These are phyloP conservation scores for Calycopis cecrops DNA, from an alignment of 1,140 invertebrate species.

Conservation along the genomic window DNA sequence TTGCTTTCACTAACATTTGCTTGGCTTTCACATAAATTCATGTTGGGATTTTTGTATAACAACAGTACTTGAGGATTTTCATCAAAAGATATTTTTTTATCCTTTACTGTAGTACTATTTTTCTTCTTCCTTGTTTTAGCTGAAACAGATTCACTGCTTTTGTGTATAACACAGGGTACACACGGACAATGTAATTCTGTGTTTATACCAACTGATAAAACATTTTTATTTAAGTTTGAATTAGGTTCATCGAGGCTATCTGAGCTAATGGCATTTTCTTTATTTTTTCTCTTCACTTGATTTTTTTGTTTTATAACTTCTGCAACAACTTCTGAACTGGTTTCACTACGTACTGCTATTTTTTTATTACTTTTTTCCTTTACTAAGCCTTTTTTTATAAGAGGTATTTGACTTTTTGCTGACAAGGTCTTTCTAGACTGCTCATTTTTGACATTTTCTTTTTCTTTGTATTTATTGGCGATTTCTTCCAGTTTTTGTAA, in stretches of 20 bases:
- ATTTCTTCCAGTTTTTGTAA: conserved; percentile 59
- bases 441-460: conserved; percentile 32
- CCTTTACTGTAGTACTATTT: conserved; percentile 22
- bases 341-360: conserved; percentile 10
- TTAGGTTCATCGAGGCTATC: conserved; percentile 54
- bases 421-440: conserved; percentile 19
- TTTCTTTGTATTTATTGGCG: conserved; percentile 52
- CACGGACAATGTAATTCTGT: conserved; percentile 55
- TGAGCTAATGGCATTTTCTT: conserved; percentile 59
- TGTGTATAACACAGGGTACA: conserved; percentile 58
- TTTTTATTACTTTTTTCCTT: conserved; percentile 18
- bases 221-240: conserved; percentile 30
- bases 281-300: conserved; percentile 25
- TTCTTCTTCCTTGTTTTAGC: conserved; percentile 30
- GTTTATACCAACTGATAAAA: conserved; percentile 53
- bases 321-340: conserved; percentile 9
- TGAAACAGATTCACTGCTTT: conserved; percentile 33
- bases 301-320: conserved; percentile 20
- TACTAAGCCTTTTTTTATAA: conserved; percentile 32
- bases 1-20: conserved; percentile 24
- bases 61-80: conserved; percentile 44
- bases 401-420: conserved; percentile 37
- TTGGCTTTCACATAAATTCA: conserved; percentile 38
- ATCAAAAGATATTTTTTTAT: background rate
- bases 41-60: conserved; percentile 51